Evolutionary conservation across 2,888 invertebrate species (phyloP), one percentile per base, ranked within the genome.

Genomic region (Palloptera scutellata): DNA sequence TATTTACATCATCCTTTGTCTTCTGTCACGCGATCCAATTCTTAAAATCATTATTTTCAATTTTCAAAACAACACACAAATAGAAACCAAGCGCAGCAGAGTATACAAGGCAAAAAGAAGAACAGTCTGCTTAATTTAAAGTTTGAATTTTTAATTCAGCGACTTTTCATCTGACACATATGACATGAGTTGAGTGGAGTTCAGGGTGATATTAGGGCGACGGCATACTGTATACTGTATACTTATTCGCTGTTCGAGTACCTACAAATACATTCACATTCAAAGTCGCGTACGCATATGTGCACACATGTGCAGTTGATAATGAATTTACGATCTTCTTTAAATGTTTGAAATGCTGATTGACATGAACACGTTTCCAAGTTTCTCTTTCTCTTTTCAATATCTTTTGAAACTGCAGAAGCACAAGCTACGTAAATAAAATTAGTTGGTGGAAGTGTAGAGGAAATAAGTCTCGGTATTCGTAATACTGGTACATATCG

Each of bases 21-120:
- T 60, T 60, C 60, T 60, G 60, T 48, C 60, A 48, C 60, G 48
- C 60, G 45, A 42, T 60, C 48, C 48, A 60, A 60, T 60, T 60
- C 10, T 20, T 17, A 19, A 45, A 60, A 20, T 19, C 60, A 20
- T 60, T 60, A 48, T 48, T 60, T 60, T 60, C 48, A 45, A 60
- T 48, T 60, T 48, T 15, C 54, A 54, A 12, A n/a, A 40, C 5
- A 13, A 13, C 48, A 59, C 42, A 10, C n/a, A n/a, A 10, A 13
- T n/a, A 10, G 42, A 8, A 43, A 17, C 17, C 9, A n/a, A 8
- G 43, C 42, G 13, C 17, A n/a, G 13, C 17, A n/a, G 11, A 19
- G 54, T 12, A 15, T 17, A 17, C 8, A 12, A 11, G 17, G 54
- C 15, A 8, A 15, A 17, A n/a, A 19, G 6, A 19, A 12, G 11